These are phyloP conservation scores for Muscicapa comitata DNA, from an alignment of 2,797 vertebrate species.

Conservation along the genomic window DNA sequence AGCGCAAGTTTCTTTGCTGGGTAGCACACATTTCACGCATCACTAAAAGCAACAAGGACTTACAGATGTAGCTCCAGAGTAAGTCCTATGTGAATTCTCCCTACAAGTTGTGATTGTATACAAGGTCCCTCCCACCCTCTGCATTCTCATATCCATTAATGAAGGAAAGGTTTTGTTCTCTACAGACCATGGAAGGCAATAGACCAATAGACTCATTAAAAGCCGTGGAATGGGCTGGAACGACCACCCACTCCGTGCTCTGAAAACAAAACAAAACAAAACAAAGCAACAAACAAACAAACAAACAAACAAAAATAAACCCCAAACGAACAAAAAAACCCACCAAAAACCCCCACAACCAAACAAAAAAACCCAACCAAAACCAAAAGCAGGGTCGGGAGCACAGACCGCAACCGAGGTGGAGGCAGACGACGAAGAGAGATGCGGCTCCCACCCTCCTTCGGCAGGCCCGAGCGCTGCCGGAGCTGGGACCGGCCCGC, in stretches of 20 bases:
- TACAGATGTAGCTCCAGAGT: too few relatives aligned
- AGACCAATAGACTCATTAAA: not conserved
- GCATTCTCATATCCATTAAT: fast-evolving
- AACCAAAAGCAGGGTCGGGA: not conserved
- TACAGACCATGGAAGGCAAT: fast-evolving
- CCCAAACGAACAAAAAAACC: not conserved
- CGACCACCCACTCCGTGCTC: not conserved
- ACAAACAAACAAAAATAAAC: not conserved
- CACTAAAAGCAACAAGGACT: not conserved
- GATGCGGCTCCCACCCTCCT: too few relatives aligned
- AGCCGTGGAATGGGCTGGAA: not conserved
- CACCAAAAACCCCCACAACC: too few relatives aligned
- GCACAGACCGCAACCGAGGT: not conserved
- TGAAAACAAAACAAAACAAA: not conserved
- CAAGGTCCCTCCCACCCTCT: fast-evolving
- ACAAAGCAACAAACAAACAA: not conserved
- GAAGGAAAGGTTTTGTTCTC: not conserved
- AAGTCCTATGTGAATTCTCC: not conserved
- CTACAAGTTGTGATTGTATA: fast-evolving
- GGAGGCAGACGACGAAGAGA: too few relatives aligned
- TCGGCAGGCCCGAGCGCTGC: not conserved
- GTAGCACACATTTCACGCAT: not conserved
- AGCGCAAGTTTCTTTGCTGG: not conserved
- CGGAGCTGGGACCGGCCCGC: too few relatives aligned
- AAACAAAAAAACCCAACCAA: not conserved